Base-by-base conservation (phyloP, 1,140 invertebrate species). In the Augochlora pura region DNA sequence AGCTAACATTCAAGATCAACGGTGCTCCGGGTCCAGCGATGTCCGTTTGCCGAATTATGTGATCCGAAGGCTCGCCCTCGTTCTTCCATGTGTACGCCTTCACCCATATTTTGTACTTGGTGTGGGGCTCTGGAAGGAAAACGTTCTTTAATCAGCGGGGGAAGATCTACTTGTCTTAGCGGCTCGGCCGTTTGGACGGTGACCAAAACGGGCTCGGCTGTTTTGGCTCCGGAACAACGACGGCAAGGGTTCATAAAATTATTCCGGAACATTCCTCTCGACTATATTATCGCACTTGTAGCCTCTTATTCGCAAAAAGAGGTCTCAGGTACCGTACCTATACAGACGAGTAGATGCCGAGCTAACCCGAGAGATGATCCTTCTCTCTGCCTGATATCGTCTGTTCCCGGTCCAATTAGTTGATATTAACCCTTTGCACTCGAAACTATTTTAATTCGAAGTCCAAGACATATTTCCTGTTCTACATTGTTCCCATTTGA, bases 61-160 rank as follows among this genome's bases (percentile, higher is more conserved):
- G 92, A 81, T 96, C 95, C 12, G 97, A 97, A 38, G 95, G 93
- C 83, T 96, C 95, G 57, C 96, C 96, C 91, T 96, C 96, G 91
- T 96, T 94, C 88, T 95, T 95, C 87, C 93, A 93, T 12, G 96
- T 96, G 86, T 94, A 95, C 21, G 97, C 97, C 88, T 97, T 96
- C 14, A 98, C 95, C 95, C 96, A 97, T 83, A 98, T 95, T 91
- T 96, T 96, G 91, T 98, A 98, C 63, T 96, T 94, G 5, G 96
- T 97, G 88, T 95, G 96, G 27, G 97, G 96, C 88, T 95, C 96
- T 97, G 92, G 75, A 95, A 94, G 74, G 67, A 16, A 72, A 77
- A 60, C 49, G 25, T 23, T 42, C 7, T 25, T 60, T n/a, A 23
- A 39, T 70, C 6, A 10, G 12, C 3, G 5, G 4, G 49, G 27